Percentiles rank a stretch among this genome's conserved stretches.
Conservation (phyloP, 2,797 vertebrate genomes). For the Pitangus sulphuratus region DNA sequence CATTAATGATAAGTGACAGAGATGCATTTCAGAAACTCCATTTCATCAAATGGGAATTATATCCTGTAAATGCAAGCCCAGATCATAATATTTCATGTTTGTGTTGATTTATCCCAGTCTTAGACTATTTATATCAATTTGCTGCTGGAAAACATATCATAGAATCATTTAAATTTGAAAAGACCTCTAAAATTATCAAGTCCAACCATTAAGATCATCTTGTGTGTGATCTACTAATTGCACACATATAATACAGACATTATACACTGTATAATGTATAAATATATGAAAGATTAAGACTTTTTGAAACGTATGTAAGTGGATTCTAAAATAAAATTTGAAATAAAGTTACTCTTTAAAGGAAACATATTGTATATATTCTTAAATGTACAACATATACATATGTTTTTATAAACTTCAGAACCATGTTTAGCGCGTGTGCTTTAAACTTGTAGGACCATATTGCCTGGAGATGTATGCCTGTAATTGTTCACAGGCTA, state of each 20-base stretch:
- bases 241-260: not conserved
- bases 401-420: slow-evolving; percentile 27
- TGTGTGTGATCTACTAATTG: not conserved
- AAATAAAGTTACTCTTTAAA: not conserved
- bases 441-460: slow-evolving; percentile 11
- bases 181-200: not conserved
- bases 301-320: not conserved
- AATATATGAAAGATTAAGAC: not conserved
- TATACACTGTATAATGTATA: not conserved
- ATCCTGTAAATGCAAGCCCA: not conserved
- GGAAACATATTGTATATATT: not conserved
- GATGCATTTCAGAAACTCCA: not conserved
- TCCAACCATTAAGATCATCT: not conserved
- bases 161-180: not conserved
- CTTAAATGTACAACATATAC: not conserved
- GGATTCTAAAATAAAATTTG: not conserved
- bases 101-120: slow-evolving; percentile 19
- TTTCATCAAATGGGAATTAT: slow-evolving; percentile 22
- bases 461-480: not conserved
- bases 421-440: not conserved
- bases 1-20: slow-evolving; percentile 50
- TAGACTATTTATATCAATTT: not conserved
- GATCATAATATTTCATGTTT: slow-evolving; percentile 34
- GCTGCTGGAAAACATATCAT: not conserved
- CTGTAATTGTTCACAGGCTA: not conserved